Conservation (phyloP, 2,888 invertebrate species). For the Drosophila kanekoi region DNA sequence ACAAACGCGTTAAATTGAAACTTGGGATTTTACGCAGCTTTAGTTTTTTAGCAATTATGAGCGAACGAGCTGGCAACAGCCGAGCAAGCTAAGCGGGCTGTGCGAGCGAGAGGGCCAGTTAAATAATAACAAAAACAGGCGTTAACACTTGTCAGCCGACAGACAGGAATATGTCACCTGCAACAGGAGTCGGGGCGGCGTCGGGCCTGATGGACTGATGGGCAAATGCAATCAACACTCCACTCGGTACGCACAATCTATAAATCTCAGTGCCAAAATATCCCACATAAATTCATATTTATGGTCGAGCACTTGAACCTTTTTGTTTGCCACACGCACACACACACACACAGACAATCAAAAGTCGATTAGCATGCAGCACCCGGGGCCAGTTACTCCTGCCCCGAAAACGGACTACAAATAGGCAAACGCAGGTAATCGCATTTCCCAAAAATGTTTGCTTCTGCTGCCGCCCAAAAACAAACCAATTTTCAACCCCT, state of each 20-base stretch:
- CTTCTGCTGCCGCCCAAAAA: conserved; percentile 39
- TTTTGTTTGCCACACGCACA: conserved; percentile 64
- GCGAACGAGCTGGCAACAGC: conserved; percentile 12
- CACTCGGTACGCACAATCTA: conserved; percentile 35
- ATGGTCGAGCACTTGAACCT: conserved; percentile 83
- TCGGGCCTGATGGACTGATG: conserved; percentile 9
- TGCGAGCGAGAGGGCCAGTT: conserved; percentile 16
- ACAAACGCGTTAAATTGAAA: conserved; percentile 85
- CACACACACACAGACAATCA: conserved; percentile 61
- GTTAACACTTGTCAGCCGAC: conserved; percentile 70
- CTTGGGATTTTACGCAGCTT: conserved; percentile 85
- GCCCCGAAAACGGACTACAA: conserved; percentile 65
- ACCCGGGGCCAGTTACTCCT: conserved; percentile 41
- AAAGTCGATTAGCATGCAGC: conserved; percentile 80
- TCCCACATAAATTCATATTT: conserved; percentile 84
- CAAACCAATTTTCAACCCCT: conserved; percentile 69
- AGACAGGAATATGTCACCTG: conserved; percentile 75
- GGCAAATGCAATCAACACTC: conserved; percentile 70
- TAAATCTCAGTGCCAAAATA: conserved; percentile 67
- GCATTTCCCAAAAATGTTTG: conserved; percentile 65
- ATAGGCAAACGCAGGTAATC: conserved; percentile 83
- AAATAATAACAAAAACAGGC: conserved; percentile 60
- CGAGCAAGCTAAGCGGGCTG: conserved; percentile 3
- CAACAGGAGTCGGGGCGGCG: conserved; percentile 14
- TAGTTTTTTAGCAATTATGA: conserved; percentile 83